A percentile compares a stretch with the other conserved stretches of the same genome.
Evolutionary conservation across 2,113 vertebrate species (phyloP).

Genomic region (Tragelaphus strepsiceros): DNA sequence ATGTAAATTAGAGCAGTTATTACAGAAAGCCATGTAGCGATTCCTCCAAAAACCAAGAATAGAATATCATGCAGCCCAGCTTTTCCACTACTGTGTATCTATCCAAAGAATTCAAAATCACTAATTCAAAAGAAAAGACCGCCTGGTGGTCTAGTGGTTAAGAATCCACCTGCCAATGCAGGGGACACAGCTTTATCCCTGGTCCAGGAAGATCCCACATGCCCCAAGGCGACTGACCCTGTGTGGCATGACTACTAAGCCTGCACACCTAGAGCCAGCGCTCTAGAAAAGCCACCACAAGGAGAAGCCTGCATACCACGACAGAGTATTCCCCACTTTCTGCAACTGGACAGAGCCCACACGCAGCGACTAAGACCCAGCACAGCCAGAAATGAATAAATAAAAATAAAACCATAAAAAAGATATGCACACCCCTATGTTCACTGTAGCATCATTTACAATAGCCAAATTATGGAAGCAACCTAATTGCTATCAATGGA

Average conservation of each 20-base stretch:
- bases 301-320: background rate
- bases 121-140: background rate
- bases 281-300: background rate
- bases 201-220: background rate
- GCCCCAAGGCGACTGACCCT: background rate
- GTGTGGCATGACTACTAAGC: background rate
- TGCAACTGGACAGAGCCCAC: background rate
- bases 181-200: background rate
- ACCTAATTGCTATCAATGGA: background rate
- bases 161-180: background rate
- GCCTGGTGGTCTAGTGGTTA: background rate
- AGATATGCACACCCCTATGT: no score
- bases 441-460: background rate
- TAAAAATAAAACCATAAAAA: background rate
- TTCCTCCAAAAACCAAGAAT: background rate
- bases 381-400: background rate
- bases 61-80: background rate
- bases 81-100: background rate
- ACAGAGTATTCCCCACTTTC: background rate
- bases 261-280: background rate
- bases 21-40: background rate
- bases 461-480: background rate
- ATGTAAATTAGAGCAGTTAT: background rate
- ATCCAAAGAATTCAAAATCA: background rate
- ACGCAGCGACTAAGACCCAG: background rate